Conservation (phyloP, 2,888 invertebrate species). For the Caenorhabditis afra region DNA sequence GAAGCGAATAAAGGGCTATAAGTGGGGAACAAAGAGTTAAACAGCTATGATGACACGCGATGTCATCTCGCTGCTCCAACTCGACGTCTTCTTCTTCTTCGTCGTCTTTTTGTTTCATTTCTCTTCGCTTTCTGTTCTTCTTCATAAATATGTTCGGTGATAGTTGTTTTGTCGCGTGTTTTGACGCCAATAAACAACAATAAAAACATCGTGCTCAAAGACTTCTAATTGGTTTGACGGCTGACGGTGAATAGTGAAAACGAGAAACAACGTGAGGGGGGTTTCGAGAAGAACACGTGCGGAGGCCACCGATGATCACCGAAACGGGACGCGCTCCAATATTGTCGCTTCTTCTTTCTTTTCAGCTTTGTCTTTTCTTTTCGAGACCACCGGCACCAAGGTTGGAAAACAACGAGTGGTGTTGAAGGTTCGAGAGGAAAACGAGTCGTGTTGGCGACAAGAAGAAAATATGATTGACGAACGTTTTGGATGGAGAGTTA, state of each 20-base stretch:
- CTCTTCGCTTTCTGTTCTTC: conserved; percentile 6
- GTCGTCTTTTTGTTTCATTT: conserved; percentile 31
- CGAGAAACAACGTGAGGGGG: conserved; percentile 8
- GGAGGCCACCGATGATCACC: conserved; percentile 5
- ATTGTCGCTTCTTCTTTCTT: not conserved
- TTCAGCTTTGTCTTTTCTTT: conserved; percentile 3
- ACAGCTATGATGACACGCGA: conserved; percentile 59
- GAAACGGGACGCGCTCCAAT: not conserved
- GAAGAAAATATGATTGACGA: conserved; percentile 44
- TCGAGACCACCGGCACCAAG: conserved; percentile 15
- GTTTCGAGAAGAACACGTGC: not conserved
- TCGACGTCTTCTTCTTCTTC: no score
- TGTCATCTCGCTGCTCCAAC: conserved; percentile 16
- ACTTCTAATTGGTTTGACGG: conserved; percentile 54
- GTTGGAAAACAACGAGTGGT: conserved; percentile 44
- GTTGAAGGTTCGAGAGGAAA: conserved; percentile 18
- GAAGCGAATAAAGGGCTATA: conserved; percentile 22
- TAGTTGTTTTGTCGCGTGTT: conserved; percentile 45
- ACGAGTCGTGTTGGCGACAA: conserved; percentile 20
- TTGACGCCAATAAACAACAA: conserved; percentile 57
- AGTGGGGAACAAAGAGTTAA: conserved; percentile 45
- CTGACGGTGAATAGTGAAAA: conserved; percentile 5
- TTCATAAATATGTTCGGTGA: conserved; percentile 15
- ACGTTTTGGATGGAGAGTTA: not conserved
- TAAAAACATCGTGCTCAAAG: conserved; percentile 44